These are phyloP conservation scores for Gasterosteus nipponicus DNA, from an alignment of 2,113 vertebrate genomes.

Conservation along the genomic window DNA sequence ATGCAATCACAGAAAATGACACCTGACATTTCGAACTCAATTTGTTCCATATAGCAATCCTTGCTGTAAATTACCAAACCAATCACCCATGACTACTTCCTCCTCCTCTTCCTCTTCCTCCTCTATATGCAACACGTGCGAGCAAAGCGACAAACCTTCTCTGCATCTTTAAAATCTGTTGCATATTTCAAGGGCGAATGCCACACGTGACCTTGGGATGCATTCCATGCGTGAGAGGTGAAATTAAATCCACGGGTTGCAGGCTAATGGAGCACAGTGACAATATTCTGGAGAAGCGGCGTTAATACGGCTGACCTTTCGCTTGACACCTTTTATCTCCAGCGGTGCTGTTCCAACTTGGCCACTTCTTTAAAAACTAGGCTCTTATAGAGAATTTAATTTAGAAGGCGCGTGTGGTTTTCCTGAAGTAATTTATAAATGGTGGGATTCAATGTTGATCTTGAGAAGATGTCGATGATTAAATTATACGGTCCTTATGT, in stretches of 20 bases:
- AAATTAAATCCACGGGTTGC: conserved; percentile 59
- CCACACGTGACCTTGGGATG: conserved; percentile 55
- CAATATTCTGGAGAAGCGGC: conserved; percentile 53
- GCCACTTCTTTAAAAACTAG: not conserved
- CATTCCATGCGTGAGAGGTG: conserved; percentile 30
- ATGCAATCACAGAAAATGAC: conserved; percentile 63
- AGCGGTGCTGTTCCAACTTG: conserved; percentile 5
- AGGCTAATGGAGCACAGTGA: conserved; percentile 57
- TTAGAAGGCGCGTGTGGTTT: not conserved
- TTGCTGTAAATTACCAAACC: conserved; percentile 60
- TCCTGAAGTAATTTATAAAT: not conserved
- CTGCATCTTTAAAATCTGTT: conserved; percentile 25
- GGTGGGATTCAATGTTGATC: not conserved
- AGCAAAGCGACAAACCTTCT: conserved; percentile 19
- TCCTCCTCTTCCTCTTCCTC: not conserved
- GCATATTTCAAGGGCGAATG: conserved; percentile 57
- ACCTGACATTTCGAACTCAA: conserved; percentile 68
- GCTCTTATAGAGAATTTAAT: conserved; percentile 11
- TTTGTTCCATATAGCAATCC: conserved; percentile 53
- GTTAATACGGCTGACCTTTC: conserved; percentile 62
- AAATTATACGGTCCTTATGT: not conserved
- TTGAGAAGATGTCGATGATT: not conserved
- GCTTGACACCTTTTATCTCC: conserved; percentile 67
- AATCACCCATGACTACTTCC: conserved; percentile 49
- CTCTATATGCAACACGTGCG: conserved; percentile 11